phyloP scores from a whole-genome alignment of 2,797 vertebrate species.

The Chromobotia macracanthus region DNA sequence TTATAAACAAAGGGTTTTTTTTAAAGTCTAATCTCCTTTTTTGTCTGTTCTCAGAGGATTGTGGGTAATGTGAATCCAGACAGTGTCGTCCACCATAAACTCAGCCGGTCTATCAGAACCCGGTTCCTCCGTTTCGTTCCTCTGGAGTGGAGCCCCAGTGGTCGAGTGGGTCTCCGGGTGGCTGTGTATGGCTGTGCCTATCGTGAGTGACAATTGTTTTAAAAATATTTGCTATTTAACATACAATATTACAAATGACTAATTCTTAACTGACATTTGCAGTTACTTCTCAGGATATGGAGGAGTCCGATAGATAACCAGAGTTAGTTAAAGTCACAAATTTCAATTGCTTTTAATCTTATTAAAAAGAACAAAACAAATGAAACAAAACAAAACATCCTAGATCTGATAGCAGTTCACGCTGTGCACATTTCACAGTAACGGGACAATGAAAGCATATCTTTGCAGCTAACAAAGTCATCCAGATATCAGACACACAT shows the following conservation, averaged over 20 bases:
- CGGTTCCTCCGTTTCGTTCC: constrained; percentile 91
- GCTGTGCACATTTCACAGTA: constrained; percentile 8
- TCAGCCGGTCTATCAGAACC: constrained; percentile 86
- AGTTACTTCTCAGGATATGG: background rate
- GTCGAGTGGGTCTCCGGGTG: constrained; percentile 87
- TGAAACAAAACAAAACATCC: background rate
- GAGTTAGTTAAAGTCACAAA: background rate
- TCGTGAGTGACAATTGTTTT: constrained; percentile 81
- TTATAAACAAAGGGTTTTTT: background rate
- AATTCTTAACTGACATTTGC: background rate
- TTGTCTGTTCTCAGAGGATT: constrained; percentile 80
- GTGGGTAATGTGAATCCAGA: constrained; percentile 90
- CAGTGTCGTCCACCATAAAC: constrained; percentile 86
- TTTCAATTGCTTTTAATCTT: background rate
- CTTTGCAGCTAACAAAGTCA: constrained; percentile 18
- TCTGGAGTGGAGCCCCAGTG: constrained; percentile 86
- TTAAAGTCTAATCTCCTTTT: background rate
- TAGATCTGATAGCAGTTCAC: background rate
- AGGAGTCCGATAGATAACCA: background rate
- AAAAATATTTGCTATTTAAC: background rate
- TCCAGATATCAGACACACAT: constrained; percentile 23
- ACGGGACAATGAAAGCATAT: constrained; percentile 14
- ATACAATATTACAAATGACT: constrained; percentile 13
- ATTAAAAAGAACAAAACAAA: too few relatives aligned
- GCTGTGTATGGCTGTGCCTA: constrained; percentile 92